These are phyloP conservation scores for Caerostris extrusa DNA, from an alignment of 1,140 invertebrate genomes.

Conservation along the genomic window DNA sequence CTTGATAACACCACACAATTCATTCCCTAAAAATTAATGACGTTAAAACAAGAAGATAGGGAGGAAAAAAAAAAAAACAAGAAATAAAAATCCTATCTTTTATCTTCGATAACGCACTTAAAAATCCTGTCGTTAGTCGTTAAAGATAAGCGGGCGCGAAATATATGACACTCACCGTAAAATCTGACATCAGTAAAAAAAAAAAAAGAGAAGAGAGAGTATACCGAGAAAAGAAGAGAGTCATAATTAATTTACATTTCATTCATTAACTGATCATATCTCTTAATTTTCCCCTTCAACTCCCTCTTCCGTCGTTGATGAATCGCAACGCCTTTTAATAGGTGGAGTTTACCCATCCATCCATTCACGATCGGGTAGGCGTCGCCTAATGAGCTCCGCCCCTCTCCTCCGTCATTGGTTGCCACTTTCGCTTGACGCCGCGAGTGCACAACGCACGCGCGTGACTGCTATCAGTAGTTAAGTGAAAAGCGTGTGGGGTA, in stretches of 20 bases:
- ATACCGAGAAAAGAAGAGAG: slow-evolving; percentile 3
- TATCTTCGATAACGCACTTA: slow-evolving; percentile 72
- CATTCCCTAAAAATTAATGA: slow-evolving; percentile 66
- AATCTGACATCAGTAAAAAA: slow-evolving; percentile 61
- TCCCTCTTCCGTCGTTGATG: slow-evolving; percentile 8
- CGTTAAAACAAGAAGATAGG: slow-evolving; percentile 16
- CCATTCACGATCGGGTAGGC: slow-evolving; percentile 52
- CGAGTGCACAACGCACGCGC: slow-evolving; percentile 59
- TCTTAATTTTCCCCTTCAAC: slow-evolving; percentile 66
- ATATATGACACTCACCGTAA: slow-evolving; percentile 60
- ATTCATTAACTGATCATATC: slow-evolving; percentile 76
- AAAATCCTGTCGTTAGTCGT: slow-evolving; percentile 68
- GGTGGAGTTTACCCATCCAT: slow-evolving; percentile 8
- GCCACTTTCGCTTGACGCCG: slow-evolving; percentile 10
- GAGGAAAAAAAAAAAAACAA: slow-evolving; percentile 48
- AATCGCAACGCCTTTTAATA: slow-evolving; percentile 54
- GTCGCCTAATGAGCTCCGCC: not conserved
- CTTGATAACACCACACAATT: slow-evolving; percentile 42
- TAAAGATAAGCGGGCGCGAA: slow-evolving; percentile 64
- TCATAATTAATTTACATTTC: slow-evolving; percentile 77
- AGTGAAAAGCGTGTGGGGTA: slow-evolving; percentile 60
- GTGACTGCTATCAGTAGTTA: slow-evolving; percentile 60
- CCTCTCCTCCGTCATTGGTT: slow-evolving; percentile 61
- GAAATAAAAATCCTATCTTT: slow-evolving; percentile 10
- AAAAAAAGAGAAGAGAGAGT: not conserved